Evolutionary conservation across 1,140 invertebrate genomes (phyloP).

Genomic region (Euura saliciscinereae): DNA sequence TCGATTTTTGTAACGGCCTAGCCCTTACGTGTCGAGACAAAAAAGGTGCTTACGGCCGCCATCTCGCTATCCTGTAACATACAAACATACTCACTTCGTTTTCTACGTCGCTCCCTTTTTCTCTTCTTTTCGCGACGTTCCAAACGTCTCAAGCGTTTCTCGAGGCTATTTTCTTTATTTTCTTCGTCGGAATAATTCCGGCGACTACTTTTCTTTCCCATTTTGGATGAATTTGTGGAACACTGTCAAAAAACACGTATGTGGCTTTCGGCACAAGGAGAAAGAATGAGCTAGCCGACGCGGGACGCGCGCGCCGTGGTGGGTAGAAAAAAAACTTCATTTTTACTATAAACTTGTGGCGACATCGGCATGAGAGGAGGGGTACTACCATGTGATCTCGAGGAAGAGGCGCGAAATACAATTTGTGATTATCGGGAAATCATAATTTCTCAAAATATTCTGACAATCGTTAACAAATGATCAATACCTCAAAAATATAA

Average conservation of each 20-base stretch:
- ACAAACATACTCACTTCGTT: slow-evolving; percentile 20
- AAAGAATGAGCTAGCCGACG: slow-evolving; percentile 15
- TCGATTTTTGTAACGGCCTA: slow-evolving; percentile 20
- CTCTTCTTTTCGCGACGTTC: background rate
- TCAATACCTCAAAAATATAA: no score
- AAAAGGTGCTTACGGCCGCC: slow-evolving; percentile 11
- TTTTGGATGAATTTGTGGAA: slow-evolving; percentile 13
- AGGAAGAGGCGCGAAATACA: slow-evolving; percentile 2
- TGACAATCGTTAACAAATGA: no score
- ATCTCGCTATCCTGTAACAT: slow-evolving; percentile 21
- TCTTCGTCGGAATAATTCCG: slow-evolving; percentile 21
- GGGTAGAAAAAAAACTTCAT: slow-evolving; percentile 14
- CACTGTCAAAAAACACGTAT: slow-evolving; percentile 21
- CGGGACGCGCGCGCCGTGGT: slow-evolving; percentile 19
- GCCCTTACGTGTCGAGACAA: slow-evolving; percentile 17
- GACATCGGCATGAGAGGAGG: slow-evolving; percentile 18
- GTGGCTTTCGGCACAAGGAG: slow-evolving; percentile 22
- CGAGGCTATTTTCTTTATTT: slow-evolving; percentile 17
- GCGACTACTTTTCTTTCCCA: slow-evolving; percentile 23
- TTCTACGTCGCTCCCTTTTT: slow-evolving; percentile 19
- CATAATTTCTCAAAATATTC: no score
- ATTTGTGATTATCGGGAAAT: no score
- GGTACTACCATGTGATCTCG: slow-evolving; percentile 23
- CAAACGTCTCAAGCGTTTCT: slow-evolving; percentile 15
- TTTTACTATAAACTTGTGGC: slow-evolving; percentile 21